Evolutionary conservation across 2,797 vertebrate genomes (phyloP).

Genomic region (Anolis apletophallus): DNA sequence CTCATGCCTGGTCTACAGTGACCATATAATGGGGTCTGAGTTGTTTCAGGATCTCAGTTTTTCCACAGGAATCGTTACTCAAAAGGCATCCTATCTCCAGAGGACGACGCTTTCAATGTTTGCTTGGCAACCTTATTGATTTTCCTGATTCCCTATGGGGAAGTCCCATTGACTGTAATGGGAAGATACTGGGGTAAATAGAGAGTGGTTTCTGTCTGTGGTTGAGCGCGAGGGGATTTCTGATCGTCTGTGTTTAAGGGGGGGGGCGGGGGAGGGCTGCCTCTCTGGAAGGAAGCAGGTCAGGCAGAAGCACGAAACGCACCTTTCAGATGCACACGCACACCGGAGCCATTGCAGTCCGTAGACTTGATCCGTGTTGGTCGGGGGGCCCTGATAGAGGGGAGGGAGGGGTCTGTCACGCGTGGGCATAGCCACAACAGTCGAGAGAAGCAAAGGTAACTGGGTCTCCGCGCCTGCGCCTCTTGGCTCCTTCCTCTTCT

Average conservation of each 20-base stretch:
- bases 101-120: neutral
- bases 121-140: neutral
- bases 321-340: constrained; percentile 13
- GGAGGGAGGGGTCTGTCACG: neutral
- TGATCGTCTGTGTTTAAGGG: neutral
- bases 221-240: fast-evolving
- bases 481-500: neutral
- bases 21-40: no score
- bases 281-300: neutral
- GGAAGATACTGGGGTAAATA: neutral
- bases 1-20: no score
- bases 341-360: no score
- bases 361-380: constrained; percentile 7
- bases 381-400: neutral
- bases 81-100: neutral
- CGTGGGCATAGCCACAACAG: neutral
- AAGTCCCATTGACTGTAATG: neutral
- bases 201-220: neutral
- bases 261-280: no score
- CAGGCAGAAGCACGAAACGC: neutral
- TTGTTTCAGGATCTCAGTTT: neutral
- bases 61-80: neutral
- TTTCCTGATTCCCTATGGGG: neutral
- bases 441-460: neutral
- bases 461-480: neutral